Percentiles rank a stretch among this genome's conserved stretches.
These are phyloP conservation scores for Drosophila nr. fundita DNA, from an alignment of 2,888 invertebrate species.

Conservation along the genomic window DNA sequence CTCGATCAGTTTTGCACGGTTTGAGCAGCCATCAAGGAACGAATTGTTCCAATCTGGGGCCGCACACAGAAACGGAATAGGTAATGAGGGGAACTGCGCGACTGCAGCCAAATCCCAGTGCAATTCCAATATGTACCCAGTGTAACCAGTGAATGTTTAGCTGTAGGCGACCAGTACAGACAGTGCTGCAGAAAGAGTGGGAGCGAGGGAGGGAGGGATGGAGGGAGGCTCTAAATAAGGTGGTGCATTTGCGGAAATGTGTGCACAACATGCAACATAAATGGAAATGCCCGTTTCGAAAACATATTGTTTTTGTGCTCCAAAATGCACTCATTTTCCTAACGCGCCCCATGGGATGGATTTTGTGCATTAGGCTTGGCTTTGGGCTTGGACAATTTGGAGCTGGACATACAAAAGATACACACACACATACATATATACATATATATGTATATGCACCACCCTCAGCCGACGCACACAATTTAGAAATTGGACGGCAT, in stretches of 20 bases:
- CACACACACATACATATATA: not conserved
- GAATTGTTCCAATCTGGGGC: slow-evolving; percentile 64
- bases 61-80: slow-evolving; percentile 55
- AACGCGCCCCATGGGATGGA: slow-evolving; percentile 70
- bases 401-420: not conserved
- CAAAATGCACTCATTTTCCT: slow-evolving; percentile 79
- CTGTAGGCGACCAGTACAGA: slow-evolving; percentile 17
- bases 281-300: slow-evolving; percentile 78
- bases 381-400: slow-evolving; percentile 21
- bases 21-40: slow-evolving; percentile 31
- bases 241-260: slow-evolving; percentile 78
- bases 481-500: slow-evolving; percentile 80
- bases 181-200: not conserved
- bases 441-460: rapidly evolving
- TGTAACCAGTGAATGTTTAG: slow-evolving; percentile 59
- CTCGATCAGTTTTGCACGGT: slow-evolving; percentile 44
- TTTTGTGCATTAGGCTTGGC: slow-evolving; percentile 7
- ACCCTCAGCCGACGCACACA: slow-evolving; percentile 51
- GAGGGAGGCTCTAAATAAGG: not conserved
- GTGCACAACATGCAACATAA: slow-evolving; percentile 80
- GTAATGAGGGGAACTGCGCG: slow-evolving; percentile 34
- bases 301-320: slow-evolving; percentile 80
- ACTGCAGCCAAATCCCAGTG: slow-evolving; percentile 38
- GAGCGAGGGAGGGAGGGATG: not conserved
- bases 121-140: slow-evolving; percentile 54